Evolutionary conservation across 2,888 invertebrate genomes (phyloP).

Genomic region (Nephrotoma guestfalica): DNA sequence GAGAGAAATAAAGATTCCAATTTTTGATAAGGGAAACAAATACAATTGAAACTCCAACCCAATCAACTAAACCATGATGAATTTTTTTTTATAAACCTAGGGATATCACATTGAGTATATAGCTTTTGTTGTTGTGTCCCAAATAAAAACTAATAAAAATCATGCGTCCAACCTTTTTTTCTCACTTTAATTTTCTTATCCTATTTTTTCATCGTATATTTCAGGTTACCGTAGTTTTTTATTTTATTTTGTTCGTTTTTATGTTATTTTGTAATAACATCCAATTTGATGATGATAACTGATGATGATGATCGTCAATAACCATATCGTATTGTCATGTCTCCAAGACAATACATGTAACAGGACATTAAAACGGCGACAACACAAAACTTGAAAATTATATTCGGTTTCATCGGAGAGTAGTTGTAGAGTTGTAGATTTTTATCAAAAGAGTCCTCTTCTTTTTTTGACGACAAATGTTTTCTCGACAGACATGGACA

Average conservation of each 20-base stretch:
- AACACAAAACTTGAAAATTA: background rate
- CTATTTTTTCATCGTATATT: background rate
- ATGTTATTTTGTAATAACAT: background rate
- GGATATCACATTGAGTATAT: background rate
- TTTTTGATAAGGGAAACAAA: background rate
- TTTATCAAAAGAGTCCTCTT: background rate
- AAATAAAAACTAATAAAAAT: background rate
- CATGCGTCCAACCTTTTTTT: slow-evolving; percentile 1
- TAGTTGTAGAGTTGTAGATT: slow-evolving; percentile 3
- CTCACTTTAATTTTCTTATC: background rate
- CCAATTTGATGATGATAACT: slow-evolving; percentile 3
- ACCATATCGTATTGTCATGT: slow-evolving; percentile 2
- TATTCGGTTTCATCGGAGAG: background rate
- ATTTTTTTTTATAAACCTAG: background rate
- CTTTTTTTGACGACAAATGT: background rate
- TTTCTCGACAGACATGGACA: background rate
- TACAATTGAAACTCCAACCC: background rate
- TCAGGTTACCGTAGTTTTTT: background rate
- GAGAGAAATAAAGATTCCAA: background rate
- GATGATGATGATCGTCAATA: slow-evolving; percentile 1
- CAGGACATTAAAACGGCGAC: slow-evolving; percentile 4
- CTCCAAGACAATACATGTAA: background rate
- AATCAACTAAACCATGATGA: slow-evolving; percentile 1
- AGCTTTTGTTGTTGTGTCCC: background rate
- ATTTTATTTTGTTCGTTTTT: background rate